These are phyloP conservation scores for Pogoniulus pusillus DNA, from an alignment of 2,797 vertebrate species.

Conservation along the genomic window DNA sequence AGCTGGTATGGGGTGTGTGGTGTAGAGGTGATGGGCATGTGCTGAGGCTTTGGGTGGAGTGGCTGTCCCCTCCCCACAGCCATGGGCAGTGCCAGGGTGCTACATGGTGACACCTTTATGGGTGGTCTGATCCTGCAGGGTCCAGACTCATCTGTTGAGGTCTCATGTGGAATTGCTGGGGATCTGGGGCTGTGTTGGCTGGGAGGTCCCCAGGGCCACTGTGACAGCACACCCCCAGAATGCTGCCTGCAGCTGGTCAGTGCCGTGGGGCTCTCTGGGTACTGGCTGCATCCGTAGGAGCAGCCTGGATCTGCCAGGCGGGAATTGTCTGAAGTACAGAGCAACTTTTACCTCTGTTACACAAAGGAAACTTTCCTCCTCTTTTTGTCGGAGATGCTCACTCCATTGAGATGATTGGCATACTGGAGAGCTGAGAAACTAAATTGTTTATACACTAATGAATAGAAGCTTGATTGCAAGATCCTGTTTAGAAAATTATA, in stretches of 20 bases:
- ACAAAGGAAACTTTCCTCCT: constrained; percentile 78
- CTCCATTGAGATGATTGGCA: constrained; percentile 96
- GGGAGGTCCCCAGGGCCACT: not conserved
- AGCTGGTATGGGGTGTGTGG: accelerated
- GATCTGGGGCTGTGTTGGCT: accelerated
- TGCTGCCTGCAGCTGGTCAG: not conserved
- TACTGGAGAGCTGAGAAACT: constrained; percentile 95
- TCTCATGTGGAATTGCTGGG: not conserved
- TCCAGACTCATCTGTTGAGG: accelerated
- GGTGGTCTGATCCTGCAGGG: not conserved
- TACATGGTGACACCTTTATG: not conserved
- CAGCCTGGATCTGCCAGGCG: not conserved
- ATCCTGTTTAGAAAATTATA: constrained; percentile 99
- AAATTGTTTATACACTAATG: constrained; percentile 99
- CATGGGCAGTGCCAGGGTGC: not conserved
- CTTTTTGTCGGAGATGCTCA: constrained; percentile 80
- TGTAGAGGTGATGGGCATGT: accelerated
- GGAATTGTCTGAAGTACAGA: constrained; percentile 60
- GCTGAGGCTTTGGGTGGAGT: not conserved
- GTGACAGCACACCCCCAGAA: accelerated
- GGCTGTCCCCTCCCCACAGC: not conserved
- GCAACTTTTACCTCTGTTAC: constrained; percentile 74
- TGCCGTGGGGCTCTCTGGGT: accelerated
- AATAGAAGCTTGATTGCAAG: constrained; percentile 99
- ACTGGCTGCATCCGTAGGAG: accelerated